Conservation (phyloP, 2,797 vertebrate species). For the Paedocypris micromegethes region DNA sequence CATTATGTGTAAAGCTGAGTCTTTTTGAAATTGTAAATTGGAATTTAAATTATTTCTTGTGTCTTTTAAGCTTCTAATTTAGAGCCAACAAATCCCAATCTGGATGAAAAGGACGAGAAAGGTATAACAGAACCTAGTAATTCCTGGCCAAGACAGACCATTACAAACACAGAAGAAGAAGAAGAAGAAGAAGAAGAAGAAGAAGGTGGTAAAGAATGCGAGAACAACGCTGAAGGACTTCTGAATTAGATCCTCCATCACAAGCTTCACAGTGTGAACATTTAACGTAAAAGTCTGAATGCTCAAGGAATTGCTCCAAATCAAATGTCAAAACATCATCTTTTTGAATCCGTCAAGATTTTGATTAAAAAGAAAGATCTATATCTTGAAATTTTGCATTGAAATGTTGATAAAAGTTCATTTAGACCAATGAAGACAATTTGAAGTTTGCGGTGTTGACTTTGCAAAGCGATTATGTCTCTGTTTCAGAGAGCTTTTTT, state of each 20-base stretch:
- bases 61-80: conserved; percentile 37
- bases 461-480: conserved; percentile 32
- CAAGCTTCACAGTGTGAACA: conserved; percentile 18
- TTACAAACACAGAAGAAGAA: conserved; percentile 78
- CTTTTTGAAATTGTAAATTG: too few species aligned
- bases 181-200: conserved; percentile 81
- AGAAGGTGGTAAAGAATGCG: conserved; percentile 84
- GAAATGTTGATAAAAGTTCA: neutral
- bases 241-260: conserved; percentile 32
- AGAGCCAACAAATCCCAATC: conserved; percentile 35
- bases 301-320: conserved; percentile 37
- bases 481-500: conserved; percentile 36
- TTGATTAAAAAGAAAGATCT: too few species aligned
- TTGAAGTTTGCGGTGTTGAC: conserved; percentile 20
- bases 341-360: conserved; percentile 3
- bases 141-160: conserved; percentile 33
- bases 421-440: conserved; percentile 8
- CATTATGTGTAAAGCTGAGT: too few species aligned
- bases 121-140: conserved; percentile 34
- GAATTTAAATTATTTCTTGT: neutral
- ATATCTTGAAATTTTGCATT: too few species aligned
- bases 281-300: conserved; percentile 36
- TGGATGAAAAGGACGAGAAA: conserved; percentile 34
- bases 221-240: conserved; percentile 71
- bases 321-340: conserved; percentile 10